These are phyloP conservation scores for Micromesistius poutassou DNA, from an alignment of 2,797 vertebrate genomes.

Conservation along the genomic window DNA sequence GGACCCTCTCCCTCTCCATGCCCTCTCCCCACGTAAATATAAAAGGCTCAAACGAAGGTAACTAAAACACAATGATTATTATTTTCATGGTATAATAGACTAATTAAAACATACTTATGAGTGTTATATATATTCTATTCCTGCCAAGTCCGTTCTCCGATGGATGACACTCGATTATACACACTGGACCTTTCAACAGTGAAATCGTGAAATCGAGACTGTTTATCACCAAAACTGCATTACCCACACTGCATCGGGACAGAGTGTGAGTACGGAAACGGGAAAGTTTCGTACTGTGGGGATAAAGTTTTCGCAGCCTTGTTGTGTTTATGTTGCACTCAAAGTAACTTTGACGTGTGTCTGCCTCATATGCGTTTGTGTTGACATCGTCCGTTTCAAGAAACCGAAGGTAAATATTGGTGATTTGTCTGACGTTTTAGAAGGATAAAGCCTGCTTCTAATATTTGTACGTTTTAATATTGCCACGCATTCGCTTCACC, in stretches of 20 bases:
- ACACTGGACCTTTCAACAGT: no score
- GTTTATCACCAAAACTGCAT: constrained; percentile 34
- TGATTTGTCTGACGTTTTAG: background rate
- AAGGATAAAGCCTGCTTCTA: background rate
- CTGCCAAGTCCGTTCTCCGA: no score
- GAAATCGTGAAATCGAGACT: no score
- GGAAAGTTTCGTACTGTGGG: constrained; percentile 51
- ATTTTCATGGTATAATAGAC: no score
- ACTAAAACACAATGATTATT: no score
- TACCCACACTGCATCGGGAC: constrained; percentile 34
- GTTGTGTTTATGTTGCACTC: constrained; percentile 39
- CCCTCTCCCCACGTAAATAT: no score
- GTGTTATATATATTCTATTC: no score
- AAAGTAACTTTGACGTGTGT: constrained; percentile 34
- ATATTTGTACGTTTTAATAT: background rate
- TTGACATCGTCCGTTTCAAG: constrained; percentile 32
- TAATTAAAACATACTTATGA: no score
- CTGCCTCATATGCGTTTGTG: constrained; percentile 12
- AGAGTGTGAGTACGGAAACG: constrained; percentile 41
- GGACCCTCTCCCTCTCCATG: no score
- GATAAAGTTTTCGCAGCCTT: constrained; percentile 63
- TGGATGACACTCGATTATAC: no score
- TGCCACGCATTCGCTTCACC: background rate
- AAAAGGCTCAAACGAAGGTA: no score
- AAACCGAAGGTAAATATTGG: constrained; percentile 46